Conservation (phyloP, 2,797 vertebrate species). For the Crypturellus tataupa region DNA sequence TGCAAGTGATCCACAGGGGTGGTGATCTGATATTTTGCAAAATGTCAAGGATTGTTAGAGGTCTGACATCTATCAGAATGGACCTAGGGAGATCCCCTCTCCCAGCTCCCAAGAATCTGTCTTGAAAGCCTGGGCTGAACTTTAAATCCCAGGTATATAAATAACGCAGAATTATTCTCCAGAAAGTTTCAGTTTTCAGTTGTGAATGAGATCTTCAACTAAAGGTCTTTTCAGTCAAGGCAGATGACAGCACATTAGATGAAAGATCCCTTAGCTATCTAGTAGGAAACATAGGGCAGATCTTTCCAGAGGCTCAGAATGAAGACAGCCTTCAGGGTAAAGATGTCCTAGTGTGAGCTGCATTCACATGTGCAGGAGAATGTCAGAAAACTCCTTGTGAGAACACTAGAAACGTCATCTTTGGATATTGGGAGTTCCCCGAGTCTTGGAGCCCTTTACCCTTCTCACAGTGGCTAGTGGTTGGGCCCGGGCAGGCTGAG, state of each 20-base stretch:
- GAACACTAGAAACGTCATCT: neutral
- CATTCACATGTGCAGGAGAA: neutral
- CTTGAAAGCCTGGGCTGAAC: neutral
- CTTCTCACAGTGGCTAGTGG: neutral
- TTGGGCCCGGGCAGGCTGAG: neutral
- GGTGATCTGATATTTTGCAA: neutral
- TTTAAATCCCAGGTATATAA: neutral
- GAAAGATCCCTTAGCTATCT: neutral
- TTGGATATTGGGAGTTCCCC: neutral
- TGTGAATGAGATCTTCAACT: neutral
- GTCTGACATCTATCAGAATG: neutral
- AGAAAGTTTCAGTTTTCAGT: conserved; percentile 3
- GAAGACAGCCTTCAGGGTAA: neutral
- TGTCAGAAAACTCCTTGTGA: conserved; percentile 36
- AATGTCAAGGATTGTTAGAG: neutral
- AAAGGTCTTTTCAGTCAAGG: neutral
- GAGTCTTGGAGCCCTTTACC: neutral
- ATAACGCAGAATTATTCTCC: neutral
- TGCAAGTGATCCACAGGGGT: neutral
- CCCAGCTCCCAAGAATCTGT: neutral
- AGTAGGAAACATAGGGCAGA: neutral
- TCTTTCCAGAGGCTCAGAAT: neutral
- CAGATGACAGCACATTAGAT: neutral
- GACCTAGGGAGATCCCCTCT: neutral
- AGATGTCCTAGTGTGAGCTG: neutral